Percentiles rank a stretch among this genome's conserved stretches.
Evolutionary conservation across 2,888 invertebrate species (phyloP).

Genomic region (Mesorhabditis sp.): DNA sequence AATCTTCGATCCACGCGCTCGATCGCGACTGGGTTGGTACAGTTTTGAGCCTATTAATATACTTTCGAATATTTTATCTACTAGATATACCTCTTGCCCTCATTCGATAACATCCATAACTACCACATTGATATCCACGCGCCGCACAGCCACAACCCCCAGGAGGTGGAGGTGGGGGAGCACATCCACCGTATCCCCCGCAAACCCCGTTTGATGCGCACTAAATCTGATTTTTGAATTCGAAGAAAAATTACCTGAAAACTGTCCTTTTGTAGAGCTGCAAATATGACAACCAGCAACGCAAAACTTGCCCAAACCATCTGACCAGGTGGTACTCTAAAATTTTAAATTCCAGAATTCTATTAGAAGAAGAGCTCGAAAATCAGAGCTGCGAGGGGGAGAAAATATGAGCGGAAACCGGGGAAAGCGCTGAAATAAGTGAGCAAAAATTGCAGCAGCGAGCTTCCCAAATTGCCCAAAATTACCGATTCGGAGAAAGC

Average conservation of each 20-base stretch:
- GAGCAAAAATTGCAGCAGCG: too few species aligned
- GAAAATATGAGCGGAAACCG: too few species aligned
- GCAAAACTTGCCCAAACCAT: too few species aligned
- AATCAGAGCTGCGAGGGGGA: too few species aligned
- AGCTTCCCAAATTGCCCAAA: too few species aligned
- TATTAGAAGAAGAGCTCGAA: too few species aligned
- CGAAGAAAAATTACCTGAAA: slow-evolving; percentile 15
- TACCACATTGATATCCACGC: slow-evolving; percentile 35
- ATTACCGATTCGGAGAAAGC: too few species aligned
- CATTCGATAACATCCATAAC: slow-evolving; percentile 35
- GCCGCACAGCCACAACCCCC: slow-evolving; percentile 24
- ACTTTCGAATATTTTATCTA: not conserved
- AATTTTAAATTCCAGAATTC: too few species aligned
- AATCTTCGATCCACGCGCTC: slow-evolving; percentile 18
- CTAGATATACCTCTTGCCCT: slow-evolving; percentile 14
- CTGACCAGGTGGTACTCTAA: too few species aligned
- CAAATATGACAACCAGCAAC: slow-evolving; percentile 14
- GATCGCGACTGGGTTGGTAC: slow-evolving; percentile 30
- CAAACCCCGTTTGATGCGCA: slow-evolving; percentile 50
- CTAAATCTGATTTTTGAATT: slow-evolving; percentile 17
- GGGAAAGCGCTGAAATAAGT: too few species aligned
- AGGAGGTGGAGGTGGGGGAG: slow-evolving; percentile 20
- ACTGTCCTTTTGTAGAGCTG: slow-evolving; percentile 19
- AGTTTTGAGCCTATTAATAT: slow-evolving; percentile 26
- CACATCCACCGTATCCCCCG: slow-evolving; percentile 37